phyloP scores from a whole-genome alignment of 2,797 vertebrate genomes.

The Anguilla megastoma region DNA sequence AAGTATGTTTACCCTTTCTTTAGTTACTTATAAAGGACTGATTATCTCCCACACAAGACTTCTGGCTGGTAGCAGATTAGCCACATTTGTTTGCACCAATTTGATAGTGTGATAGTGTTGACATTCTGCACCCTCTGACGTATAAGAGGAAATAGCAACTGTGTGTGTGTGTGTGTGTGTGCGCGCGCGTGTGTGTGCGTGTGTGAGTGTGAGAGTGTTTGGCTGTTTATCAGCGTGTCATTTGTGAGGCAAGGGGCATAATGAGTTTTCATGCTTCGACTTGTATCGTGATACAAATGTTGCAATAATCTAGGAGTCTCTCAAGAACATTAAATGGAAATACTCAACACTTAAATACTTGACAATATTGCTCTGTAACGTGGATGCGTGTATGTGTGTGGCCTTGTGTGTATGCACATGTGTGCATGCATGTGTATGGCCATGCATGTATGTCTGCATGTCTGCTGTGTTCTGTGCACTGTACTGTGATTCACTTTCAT shows the following conservation, averaged over 20 bases:
- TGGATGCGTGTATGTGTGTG: background rate
- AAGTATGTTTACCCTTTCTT: background rate
- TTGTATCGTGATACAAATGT: background rate
- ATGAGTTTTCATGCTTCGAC: background rate
- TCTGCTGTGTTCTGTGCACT: background rate
- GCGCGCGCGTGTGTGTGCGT: background rate
- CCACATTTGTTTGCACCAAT: background rate
- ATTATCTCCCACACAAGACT: background rate
- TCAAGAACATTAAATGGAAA: background rate
- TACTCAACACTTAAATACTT: no score
- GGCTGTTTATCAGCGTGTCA: background rate
- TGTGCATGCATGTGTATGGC: background rate
- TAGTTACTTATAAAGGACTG: background rate
- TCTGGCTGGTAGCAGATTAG: background rate
- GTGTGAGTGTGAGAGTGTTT: background rate
- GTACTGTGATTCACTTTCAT: background rate
- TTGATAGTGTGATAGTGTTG: background rate
- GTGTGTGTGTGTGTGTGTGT: slow-evolving; percentile 6
- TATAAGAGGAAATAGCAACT: background rate
- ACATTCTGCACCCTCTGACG: background rate
- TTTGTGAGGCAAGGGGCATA: background rate
- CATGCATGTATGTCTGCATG: background rate
- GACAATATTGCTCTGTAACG: background rate
- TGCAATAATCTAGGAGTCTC: background rate
- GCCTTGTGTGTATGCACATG: background rate